phyloP scores from a whole-genome alignment of 2,113 vertebrate species.

The Dicrurus megarhynchus region DNA sequence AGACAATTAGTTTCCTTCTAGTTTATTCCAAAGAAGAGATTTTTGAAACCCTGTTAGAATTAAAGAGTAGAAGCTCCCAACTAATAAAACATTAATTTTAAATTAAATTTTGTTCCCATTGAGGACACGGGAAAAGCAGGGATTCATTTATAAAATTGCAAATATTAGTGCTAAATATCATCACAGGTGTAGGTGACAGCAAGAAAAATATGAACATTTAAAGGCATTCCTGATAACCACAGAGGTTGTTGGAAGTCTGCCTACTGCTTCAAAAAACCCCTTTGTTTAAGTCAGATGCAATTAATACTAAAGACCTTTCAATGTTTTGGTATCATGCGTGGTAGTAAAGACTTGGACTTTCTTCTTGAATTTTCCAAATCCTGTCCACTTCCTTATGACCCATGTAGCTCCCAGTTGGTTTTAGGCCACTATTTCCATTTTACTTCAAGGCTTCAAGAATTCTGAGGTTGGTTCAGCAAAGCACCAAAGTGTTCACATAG shows the following conservation, averaged over 20 bases:
- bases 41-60: neutral
- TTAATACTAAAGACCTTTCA: neutral
- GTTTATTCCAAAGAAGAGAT: neutral
- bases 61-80: neutral
- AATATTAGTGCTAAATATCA: neutral
- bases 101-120: neutral
- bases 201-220: neutral
- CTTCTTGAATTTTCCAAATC: neutral
- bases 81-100: neutral
- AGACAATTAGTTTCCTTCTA: neutral
- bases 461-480: neutral
- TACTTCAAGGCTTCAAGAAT: neutral
- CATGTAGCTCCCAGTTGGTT: rapidly evolving
- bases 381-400: neutral
- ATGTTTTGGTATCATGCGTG: neutral
- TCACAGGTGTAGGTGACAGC: neutral
- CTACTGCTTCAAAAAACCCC: neutral
- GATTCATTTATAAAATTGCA: neutral
- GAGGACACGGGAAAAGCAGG: neutral
- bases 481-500: neutral
- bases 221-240: neutral
- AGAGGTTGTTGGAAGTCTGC: neutral
- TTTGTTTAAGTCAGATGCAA: neutral
- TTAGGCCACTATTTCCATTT: neutral
- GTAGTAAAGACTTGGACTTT: neutral